Conservation (phyloP, 2,888 invertebrate genomes). For the Nephrotoma guestfalica region DNA sequence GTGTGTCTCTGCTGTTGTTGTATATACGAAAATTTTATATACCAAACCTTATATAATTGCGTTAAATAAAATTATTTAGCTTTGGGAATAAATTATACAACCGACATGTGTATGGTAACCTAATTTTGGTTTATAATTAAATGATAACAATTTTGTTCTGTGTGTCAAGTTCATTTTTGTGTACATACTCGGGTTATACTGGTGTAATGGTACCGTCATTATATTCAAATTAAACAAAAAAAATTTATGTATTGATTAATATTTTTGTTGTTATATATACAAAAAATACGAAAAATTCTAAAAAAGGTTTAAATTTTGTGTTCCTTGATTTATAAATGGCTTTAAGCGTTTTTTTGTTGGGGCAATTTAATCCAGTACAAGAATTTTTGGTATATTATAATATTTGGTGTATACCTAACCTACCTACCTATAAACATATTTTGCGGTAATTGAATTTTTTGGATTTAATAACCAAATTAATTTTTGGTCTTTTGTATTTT, state of each 20-base stretch:
- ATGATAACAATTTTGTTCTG: background rate
- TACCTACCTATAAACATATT: background rate
- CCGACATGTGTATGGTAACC: background rate
- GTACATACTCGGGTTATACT: background rate
- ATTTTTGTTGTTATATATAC: background rate
- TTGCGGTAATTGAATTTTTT: background rate
- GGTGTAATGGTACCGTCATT: background rate
- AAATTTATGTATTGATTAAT: background rate
- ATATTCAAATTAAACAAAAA: background rate
- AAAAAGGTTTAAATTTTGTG: background rate
- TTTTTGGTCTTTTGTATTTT: background rate
- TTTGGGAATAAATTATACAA: background rate
- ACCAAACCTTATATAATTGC: background rate
- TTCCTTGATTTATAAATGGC: background rate
- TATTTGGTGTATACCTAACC: background rate
- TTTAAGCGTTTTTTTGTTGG: background rate
- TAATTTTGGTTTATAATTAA: background rate
- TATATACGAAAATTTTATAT: background rate
- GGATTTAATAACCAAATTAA: background rate
- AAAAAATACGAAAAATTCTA: background rate
- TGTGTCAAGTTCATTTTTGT: background rate
- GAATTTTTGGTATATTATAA: background rate
- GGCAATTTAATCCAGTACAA: background rate
- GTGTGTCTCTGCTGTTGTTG: background rate
- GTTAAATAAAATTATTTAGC: background rate